A percentile compares a stretch with the other conserved stretches of the same genome.
Conservation (phyloP, 2,888 invertebrate genomes). For the Meteorus cinctellus region DNA sequence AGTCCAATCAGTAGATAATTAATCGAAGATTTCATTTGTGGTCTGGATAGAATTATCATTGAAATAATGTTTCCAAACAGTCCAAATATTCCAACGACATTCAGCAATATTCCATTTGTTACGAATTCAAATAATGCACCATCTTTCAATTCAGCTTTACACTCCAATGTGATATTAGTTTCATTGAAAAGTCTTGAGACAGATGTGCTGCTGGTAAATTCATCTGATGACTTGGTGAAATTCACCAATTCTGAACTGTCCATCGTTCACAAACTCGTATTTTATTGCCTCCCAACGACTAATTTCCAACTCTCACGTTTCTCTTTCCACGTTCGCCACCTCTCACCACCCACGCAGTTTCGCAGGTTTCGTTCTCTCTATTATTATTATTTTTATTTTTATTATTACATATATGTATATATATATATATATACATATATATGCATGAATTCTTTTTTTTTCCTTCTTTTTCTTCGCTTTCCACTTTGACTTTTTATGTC, state of each 20-base stretch:
- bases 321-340: constrained; percentile 33
- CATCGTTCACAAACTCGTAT: constrained; percentile 47
- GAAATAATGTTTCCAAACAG: constrained; percentile 93
- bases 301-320: constrained; percentile 1
- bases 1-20: constrained; percentile 95
- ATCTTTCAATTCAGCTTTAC: constrained; percentile 58
- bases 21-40: constrained; percentile 96
- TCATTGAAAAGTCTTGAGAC: constrained; percentile 8
- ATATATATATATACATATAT: no score
- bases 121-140: constrained; percentile 84
- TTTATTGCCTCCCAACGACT: neutral
- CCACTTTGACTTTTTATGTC: constrained; percentile 48
- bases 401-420: constrained; percentile 10
- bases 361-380: constrained; percentile 6
- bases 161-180: constrained; percentile 50
- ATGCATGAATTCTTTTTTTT: constrained; percentile 29
- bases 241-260: constrained; percentile 50
- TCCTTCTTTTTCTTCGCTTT: constrained; percentile 36
- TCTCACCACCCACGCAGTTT: neutral
- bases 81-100: constrained; percentile 87
- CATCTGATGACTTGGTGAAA: constrained; percentile 45
- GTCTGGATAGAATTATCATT: constrained; percentile 91
- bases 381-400: neutral
- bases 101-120: constrained; percentile 87
- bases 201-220: constrained; percentile 9